Evolutionary conservation across 2,797 vertebrate species (phyloP).

Genomic region (Sandelia bainsii): DNA sequence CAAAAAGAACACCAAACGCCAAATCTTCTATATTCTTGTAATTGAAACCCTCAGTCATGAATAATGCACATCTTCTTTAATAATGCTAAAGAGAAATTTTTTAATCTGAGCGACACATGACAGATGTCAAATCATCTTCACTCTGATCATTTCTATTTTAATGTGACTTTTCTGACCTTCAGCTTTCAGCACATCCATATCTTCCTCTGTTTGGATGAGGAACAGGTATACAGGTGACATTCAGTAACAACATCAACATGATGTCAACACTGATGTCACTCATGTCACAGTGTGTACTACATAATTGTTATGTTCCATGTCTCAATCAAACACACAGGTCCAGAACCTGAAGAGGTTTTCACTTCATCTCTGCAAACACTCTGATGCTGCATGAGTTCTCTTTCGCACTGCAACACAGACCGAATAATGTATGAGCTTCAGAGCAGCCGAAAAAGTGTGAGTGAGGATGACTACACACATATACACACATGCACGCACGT

Average conservation of each 20-base stretch:
- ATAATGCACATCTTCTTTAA: background rate
- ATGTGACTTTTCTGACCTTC: slow-evolving; percentile 46
- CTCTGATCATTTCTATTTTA: slow-evolving; percentile 20
- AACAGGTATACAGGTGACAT: slow-evolving; percentile 34
- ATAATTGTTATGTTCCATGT: slow-evolving; percentile 15
- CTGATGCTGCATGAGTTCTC: background rate
- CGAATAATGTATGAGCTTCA: slow-evolving; percentile 35
- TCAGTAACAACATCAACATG: too few relatives aligned
- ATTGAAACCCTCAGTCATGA: background rate
- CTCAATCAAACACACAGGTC: slow-evolving; percentile 21
- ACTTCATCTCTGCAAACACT: background rate
- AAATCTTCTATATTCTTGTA: background rate
- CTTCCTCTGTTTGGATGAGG: slow-evolving; percentile 44
- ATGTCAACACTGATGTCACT: slow-evolving; percentile 21
- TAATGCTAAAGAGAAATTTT: background rate
- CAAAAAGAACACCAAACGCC: background rate
- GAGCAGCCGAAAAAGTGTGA: slow-evolving; percentile 2
- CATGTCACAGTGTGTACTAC: slow-evolving; percentile 21
- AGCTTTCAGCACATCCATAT: slow-evolving; percentile 15
- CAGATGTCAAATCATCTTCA: slow-evolving; percentile 1
- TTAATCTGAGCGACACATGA: background rate
- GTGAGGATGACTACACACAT: slow-evolving; percentile 19
- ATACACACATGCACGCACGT: slow-evolving; percentile 26
- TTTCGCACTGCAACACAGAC: slow-evolving; percentile 1
- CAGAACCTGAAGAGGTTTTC: slow-evolving; percentile 5